Evolutionary conservation across 2,797 vertebrate genomes (phyloP).

Genomic region (Myotis myotis): DNA sequence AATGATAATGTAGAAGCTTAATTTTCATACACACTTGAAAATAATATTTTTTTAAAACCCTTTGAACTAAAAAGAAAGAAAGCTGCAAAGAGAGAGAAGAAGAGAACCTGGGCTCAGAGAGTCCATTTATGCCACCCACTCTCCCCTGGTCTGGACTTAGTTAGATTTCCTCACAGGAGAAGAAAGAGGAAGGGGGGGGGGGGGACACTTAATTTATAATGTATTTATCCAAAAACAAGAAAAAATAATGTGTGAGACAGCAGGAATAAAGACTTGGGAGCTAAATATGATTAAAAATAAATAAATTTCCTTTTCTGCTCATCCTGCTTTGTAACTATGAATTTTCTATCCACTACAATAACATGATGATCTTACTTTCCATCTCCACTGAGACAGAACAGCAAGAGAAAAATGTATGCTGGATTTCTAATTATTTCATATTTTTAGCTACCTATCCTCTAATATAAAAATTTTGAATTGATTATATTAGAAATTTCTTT

Average conservation of each 20-base stretch:
- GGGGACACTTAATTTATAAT: background rate
- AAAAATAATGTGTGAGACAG: background rate
- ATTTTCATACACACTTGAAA: background rate
- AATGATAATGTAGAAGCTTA: background rate
- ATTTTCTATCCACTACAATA: background rate
- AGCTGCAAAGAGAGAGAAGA: background rate
- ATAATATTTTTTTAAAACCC: background rate
- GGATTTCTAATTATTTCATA: conserved; percentile 2
- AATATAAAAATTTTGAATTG: background rate
- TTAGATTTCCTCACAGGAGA: background rate
- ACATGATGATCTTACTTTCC: background rate
- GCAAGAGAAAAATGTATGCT: background rate
- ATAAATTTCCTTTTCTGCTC: background rate
- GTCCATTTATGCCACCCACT: background rate
- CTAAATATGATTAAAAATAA: background rate
- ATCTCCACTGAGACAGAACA: background rate
- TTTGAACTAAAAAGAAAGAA: background rate
- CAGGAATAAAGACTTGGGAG: background rate
- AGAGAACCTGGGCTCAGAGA: background rate
- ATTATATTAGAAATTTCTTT: background rate
- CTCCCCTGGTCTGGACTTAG: background rate
- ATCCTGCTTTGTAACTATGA: background rate
- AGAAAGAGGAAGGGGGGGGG: background rate
- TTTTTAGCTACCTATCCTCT: background rate
- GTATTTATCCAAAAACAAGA: background rate